Base-by-base conservation (phyloP, 2,888 invertebrate genomes). In the Noctuana brunneofusca region DNA sequence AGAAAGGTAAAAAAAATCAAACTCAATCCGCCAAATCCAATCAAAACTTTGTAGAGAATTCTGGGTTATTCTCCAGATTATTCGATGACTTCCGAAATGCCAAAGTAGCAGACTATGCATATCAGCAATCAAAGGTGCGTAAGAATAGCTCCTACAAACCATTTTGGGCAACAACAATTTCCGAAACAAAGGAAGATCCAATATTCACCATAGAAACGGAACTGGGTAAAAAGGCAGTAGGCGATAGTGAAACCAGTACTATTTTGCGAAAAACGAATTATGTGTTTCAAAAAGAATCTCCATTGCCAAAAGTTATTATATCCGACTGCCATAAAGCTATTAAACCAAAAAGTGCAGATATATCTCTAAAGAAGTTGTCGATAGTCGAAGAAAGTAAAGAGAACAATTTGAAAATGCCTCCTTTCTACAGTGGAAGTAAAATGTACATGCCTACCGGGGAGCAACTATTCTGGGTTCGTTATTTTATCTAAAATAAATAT, bases 391-490 rank as follows among this genome's bases (percentile, higher is more conserved):
- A 74, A 14, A 82, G 81, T 67, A 71, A 76, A 14, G 80, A 78
- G n/a, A 66, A 85, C 63, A 78, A 68, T 38, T 64, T 89, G 57
- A 81, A 66, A 65, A 64, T 74, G 66, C 89, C 89, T 2, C 67
- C 74, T 0, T 72, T 60, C 66, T 89, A 88, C 59, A 78, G 71
- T 24, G 89, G 90, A 6, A 91, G 90, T 69, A 70, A 86, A 68
- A 85, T 88, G 86, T 77, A 49, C 56, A 88, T 89, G 88, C 84
- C 85, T 2, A 83, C 84, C 0, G 90, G 90, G 64, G 87, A 89
- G 69, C 83, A 75, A 22, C 66, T 91, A 43, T 91, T 76, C 77
- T 89, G 89, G 90, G 90, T 91, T 78, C 54, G 89, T 87, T 66
- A 3, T 11, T 20, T 18, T 16, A 6, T 16, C 41, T 9, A 4